Percentiles rank a stretch among this genome's conserved stretches.
phyloP scores from a whole-genome alignment of 2,797 vertebrate genomes.

The Lycodopsis pacificus region DNA sequence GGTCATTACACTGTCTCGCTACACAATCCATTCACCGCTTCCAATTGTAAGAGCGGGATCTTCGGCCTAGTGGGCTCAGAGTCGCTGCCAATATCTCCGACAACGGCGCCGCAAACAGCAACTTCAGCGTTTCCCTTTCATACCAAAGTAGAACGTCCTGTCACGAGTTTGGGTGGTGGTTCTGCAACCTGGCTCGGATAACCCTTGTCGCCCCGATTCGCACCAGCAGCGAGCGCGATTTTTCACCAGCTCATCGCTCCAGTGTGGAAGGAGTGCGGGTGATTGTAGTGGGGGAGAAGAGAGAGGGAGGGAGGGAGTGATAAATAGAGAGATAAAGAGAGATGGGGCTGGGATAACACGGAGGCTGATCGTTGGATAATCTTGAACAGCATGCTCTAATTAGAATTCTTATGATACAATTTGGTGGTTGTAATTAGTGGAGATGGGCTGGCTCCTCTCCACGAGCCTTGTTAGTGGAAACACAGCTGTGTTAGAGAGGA shows the following conservation, averaged over 20 bases:
- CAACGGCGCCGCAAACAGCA: neutral
- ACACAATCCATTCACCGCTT: neutral
- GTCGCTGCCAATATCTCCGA: neutral
- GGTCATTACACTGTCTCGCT: neutral
- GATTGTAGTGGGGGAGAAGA: constrained; percentile 36
- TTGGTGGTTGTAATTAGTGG: constrained; percentile 98
- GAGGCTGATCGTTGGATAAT: constrained; percentile 97
- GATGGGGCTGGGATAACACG: constrained; percentile 90
- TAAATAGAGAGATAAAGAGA: constrained; percentile 86
- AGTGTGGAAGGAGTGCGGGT: constrained; percentile 40
- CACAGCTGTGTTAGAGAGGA: constrained; percentile 91
- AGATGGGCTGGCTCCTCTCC: constrained; percentile 95
- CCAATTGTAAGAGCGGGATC: neutral
- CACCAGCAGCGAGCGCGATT: constrained; percentile 23
- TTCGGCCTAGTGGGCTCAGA: neutral
- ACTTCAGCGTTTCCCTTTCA: neutral
- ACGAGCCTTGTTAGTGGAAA: constrained; percentile 95
- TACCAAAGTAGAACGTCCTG: neutral
- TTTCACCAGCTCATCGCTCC: constrained; percentile 34
- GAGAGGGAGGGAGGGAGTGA: constrained; percentile 59
- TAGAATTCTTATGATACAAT: constrained; percentile 99
- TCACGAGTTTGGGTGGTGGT: neutral
- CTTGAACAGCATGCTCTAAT: constrained; percentile 97
- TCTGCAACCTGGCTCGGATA: constrained; percentile 14
- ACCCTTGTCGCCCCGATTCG: constrained; percentile 10